Evolutionary conservation across 2,888 invertebrate genomes (phyloP).

Genomic region (Sceliomorpha sp.): DNA sequence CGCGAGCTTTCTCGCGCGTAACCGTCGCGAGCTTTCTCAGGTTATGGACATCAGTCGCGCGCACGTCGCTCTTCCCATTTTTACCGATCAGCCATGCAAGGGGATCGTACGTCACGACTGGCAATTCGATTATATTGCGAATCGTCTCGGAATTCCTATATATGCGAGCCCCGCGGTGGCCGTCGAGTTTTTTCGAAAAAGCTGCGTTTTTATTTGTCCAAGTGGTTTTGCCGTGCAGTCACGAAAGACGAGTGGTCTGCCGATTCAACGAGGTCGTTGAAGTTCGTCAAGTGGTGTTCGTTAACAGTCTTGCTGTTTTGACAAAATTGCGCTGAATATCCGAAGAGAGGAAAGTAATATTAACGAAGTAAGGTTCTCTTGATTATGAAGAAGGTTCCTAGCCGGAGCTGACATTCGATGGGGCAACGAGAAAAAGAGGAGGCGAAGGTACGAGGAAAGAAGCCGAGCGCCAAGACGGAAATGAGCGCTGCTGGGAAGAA

Average conservation of each 20-base stretch:
- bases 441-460: constrained; percentile 31
- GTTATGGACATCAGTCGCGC: too few species aligned
- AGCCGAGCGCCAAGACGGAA: constrained; percentile 45
- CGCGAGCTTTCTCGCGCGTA: too few species aligned
- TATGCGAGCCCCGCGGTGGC: not conserved
- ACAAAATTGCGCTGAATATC: constrained; percentile 39
- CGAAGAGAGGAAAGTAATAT: constrained; percentile 43
- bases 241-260: constrained; percentile 21
- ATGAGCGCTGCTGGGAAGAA: constrained; percentile 23
- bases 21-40: too few species aligned
- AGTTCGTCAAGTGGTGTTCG: constrained; percentile 48
- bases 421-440: constrained; percentile 53
- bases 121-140: not conserved
- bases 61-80: too few species aligned
- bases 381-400: constrained; percentile 72
- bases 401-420: constrained; percentile 65
- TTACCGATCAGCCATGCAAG: too few species aligned
- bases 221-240: constrained; percentile 12
- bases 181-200: not conserved
- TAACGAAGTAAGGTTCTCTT: constrained; percentile 65
- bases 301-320: constrained; percentile 39
- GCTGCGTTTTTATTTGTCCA: constrained; percentile 17
- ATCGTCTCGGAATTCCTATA: not conserved
- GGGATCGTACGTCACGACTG: too few species aligned
- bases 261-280: constrained; percentile 34